Percentiles rank a stretch among this genome's conserved stretches.
Evolutionary conservation across 2,888 invertebrate genomes (phyloP).

Genomic region (Rotaria macrura): DNA sequence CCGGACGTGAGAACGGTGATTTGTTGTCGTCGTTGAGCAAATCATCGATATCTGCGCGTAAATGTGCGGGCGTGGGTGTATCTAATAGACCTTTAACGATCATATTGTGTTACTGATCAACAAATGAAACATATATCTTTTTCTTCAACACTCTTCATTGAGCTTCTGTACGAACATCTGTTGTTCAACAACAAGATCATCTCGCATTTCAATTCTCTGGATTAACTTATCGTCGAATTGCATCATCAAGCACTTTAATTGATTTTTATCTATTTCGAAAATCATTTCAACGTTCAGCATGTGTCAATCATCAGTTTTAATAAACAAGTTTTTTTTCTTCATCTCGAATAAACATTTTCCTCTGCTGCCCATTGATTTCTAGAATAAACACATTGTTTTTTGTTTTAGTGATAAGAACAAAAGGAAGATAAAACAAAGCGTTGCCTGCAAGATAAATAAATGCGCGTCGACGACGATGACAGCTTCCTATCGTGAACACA

Average conservation of each 20-base stretch:
- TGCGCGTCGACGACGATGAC: not conserved
- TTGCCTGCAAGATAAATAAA: not conserved
- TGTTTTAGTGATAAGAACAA: not conserved
- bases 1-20: not conserved
- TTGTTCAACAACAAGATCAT: slow-evolving; percentile 1
- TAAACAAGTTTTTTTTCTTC: not conserved
- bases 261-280: not conserved
- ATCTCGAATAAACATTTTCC: not conserved
- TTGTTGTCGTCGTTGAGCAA: not conserved
- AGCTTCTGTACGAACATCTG: not conserved
- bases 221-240: not conserved
- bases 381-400: not conserved
- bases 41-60: not conserved
- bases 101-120: not conserved
- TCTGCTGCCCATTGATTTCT: not conserved
- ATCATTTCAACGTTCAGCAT: no score
- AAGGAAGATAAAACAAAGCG: not conserved
- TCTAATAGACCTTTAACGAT: not conserved
- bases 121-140: not conserved
- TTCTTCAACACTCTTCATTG: not conserved
- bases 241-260: not conserved
- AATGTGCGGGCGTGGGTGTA: no score
- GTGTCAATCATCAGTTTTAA: no score
- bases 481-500: not conserved
- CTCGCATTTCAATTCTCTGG: not conserved